Evolutionary conservation across 2,888 invertebrate species (phyloP), one percentile per base, ranked within the genome.

Genomic region (Lampropteryx suffumata): DNA sequence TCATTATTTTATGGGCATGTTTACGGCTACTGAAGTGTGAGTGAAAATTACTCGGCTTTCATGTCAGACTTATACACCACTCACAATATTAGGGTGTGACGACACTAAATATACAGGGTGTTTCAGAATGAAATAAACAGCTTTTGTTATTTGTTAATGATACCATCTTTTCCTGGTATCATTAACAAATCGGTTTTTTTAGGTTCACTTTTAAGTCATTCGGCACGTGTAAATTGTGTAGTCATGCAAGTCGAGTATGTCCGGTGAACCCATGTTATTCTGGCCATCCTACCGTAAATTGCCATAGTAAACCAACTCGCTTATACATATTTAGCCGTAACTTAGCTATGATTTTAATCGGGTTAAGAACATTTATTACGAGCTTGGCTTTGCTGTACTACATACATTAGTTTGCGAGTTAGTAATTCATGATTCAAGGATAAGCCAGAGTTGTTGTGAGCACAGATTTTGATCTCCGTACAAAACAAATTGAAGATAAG

Each of bases 281-380:
- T 73, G 65, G 71, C 36, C 65, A 67, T 57, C 67, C 72, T 76
- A 73, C 49, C 65, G 58, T 68, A 66, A 70, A 71, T 69, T 54
- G 55, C 46, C 30, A n/a, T 34, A 41, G 3, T 42, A 41, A 36
- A 43, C n/a, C 24, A 30, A 26, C 29, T 45, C 36, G 24, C 35
- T 21, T 42, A 35, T 42, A 49, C 41, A 33, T 47, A 40, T 12
- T 34, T 41, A 14, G 13, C 21, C 34, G 12, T 40, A 36, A 49
- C 30, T 35, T 24, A 14, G 44, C 50, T 44, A 40, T 50, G 39
- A 40, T 50, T 13, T 40, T 35, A 50, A 50, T 44, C 42, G 26
- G 37, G 24, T 32, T 37, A 40, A 27, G 32, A 49, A 37, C 39
- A 27, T 36, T 33, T 52, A 47, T 45, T 39, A 30, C 28, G 37